phyloP scores from a whole-genome alignment of 2,113 vertebrate genomes.

The Triplophysa rosa region DNA sequence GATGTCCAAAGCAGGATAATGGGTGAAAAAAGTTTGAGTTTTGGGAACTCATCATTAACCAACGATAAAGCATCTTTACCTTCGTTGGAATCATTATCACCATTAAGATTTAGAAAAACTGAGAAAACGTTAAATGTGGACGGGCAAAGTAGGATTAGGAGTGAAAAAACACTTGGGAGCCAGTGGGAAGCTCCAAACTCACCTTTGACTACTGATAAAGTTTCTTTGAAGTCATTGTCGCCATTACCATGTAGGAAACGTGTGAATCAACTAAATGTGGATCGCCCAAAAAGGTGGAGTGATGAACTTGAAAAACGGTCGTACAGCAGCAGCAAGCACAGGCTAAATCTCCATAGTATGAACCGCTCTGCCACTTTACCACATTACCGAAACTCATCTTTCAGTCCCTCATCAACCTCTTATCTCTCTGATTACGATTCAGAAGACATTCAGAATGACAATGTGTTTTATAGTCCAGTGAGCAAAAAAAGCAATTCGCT shows the following conservation, averaged over 20 bases:
- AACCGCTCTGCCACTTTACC: slow-evolving; percentile 44
- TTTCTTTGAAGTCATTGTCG: neutral
- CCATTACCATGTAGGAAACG: neutral
- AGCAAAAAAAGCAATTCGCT: slow-evolving; percentile 57
- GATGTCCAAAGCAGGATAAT: neutral
- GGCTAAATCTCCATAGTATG: slow-evolving; percentile 18
- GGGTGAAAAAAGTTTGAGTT: neutral
- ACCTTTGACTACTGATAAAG: neutral
- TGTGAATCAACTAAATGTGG: neutral
- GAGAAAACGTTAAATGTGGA: neutral
- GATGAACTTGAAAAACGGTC: slow-evolving; percentile 45
- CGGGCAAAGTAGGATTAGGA: neutral
- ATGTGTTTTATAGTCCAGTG: slow-evolving; percentile 67
- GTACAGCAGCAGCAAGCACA: slow-evolving; percentile 47
- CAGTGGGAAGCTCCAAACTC: neutral
- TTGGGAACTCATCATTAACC: neutral
- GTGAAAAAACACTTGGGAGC: neutral
- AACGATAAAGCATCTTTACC: neutral
- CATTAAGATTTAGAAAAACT: neutral
- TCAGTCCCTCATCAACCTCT: slow-evolving; percentile 63
- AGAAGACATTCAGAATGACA: slow-evolving; percentile 62
- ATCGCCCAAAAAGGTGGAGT: neutral
- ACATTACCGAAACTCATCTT: slow-evolving; percentile 53
- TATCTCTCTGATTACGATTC: slow-evolving; percentile 63
- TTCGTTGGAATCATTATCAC: neutral